These are phyloP conservation scores for Anneissia japonica DNA, from an alignment of 35 echinoderm and acorn worm genomes.

Conservation along the genomic window DNA sequence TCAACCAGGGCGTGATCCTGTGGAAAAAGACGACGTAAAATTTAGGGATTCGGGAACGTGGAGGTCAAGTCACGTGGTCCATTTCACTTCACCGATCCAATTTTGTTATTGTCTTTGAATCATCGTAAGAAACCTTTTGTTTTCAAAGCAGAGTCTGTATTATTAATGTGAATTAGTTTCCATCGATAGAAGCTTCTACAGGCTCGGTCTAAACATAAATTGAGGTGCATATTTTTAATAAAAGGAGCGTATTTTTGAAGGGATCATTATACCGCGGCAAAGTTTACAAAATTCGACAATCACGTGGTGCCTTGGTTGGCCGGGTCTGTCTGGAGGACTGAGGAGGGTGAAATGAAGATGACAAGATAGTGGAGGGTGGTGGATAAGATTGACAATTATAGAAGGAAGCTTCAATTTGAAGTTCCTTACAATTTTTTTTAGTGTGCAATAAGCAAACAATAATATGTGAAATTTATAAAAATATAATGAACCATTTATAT, in stretches of 20 bases:
- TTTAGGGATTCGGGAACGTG: neutral
- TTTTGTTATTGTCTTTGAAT: neutral
- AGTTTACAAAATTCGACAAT: neutral
- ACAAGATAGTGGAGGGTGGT: neutral
- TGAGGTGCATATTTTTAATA: neutral
- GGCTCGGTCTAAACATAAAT: neutral
- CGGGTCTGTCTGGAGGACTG: neutral
- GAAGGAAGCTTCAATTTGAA: neutral
- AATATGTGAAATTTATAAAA: neutral
- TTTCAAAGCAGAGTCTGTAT: neutral
- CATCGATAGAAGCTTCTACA: neutral
- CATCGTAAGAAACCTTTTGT: constrained; percentile 1
- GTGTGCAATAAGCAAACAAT: neutral
- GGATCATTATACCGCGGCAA: neutral
- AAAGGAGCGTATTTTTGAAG: neutral
- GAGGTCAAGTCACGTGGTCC: neutral
- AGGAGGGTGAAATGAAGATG: neutral
- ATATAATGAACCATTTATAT: neutral
- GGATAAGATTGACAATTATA: neutral
- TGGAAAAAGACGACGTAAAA: neutral
- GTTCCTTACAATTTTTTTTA: neutral
- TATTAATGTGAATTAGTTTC: neutral
- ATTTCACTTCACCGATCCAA: neutral
- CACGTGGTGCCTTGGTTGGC: neutral
- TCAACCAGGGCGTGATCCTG: neutral